Conservation (phyloP, 2,113 vertebrate species). For the Saccopteryx leptura region DNA sequence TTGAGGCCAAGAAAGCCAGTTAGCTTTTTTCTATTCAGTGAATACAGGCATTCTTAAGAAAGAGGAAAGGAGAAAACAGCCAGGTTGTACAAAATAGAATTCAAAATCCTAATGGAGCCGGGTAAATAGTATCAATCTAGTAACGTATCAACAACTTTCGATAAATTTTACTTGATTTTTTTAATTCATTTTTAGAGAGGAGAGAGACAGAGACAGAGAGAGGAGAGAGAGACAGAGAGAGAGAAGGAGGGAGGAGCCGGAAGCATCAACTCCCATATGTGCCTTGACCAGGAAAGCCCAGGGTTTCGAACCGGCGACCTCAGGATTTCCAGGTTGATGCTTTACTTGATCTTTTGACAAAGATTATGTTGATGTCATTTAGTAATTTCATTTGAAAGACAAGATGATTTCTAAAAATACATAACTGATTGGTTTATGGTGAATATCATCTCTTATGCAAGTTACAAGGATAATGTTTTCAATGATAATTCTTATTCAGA, state of each 20-base stretch:
- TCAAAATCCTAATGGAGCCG: neutral
- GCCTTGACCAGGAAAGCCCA: too few relatives aligned
- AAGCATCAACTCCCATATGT: too few relatives aligned
- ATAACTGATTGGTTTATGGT: neutral
- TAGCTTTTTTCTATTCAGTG: slow-evolving; percentile 10
- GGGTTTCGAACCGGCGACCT: too few relatives aligned
- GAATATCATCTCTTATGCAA: neutral
- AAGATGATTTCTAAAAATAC: neutral
- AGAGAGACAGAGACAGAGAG: too few relatives aligned
- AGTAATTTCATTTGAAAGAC: neutral
- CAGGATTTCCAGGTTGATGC: too few relatives aligned
- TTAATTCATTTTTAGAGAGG: too few relatives aligned
- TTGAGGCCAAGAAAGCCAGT: neutral
- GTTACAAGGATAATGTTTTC: slow-evolving; percentile 12
- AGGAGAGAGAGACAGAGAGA: too few relatives aligned
- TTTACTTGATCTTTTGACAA: neutral
- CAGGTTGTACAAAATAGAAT: neutral
- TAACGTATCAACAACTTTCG: neutral
- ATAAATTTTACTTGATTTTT: neutral
- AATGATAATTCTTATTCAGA: neutral
- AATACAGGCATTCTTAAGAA: neutral
- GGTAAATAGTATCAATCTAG: neutral
- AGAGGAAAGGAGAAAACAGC: neutral
- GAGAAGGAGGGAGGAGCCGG: too few relatives aligned
- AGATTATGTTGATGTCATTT: neutral